phyloP scores from a whole-genome alignment of 2,888 invertebrate species.

The Lobophora halterata region DNA sequence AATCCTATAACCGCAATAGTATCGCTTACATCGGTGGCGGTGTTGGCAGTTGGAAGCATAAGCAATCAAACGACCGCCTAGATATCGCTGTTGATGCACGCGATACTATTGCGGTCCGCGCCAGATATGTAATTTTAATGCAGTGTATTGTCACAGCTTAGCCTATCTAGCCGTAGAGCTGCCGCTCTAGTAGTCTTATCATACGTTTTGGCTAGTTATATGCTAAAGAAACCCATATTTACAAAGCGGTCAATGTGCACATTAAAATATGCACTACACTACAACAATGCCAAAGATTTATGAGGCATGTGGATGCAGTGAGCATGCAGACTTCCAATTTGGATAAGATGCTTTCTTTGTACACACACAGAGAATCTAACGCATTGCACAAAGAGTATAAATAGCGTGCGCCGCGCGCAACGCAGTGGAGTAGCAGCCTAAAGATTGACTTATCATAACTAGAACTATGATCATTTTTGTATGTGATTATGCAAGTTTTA shows the following conservation, averaged over 20 bases:
- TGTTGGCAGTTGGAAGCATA: too few species aligned
- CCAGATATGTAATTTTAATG: conserved; percentile 7
- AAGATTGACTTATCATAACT: too few species aligned
- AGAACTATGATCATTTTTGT: too few species aligned
- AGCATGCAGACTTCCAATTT: conserved; percentile 17
- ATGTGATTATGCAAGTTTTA: too few species aligned
- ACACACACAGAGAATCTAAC: not conserved
- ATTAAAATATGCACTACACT: conserved; percentile 16
- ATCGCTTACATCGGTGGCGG: too few species aligned
- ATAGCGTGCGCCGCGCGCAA: too few species aligned
- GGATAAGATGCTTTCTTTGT: not conserved
- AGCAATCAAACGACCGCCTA: too few species aligned
- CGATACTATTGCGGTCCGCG: too few species aligned
- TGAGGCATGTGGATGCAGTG: conserved; percentile 16
- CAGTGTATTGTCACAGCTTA: conserved; percentile 14
- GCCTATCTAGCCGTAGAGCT: conserved; percentile 34
- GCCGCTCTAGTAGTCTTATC: conserved; percentile 30
- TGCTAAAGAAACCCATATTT: conserved; percentile 32
- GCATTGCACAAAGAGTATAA: too few species aligned
- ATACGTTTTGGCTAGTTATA: conserved; percentile 37
- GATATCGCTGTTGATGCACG: too few species aligned
- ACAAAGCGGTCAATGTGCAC: conserved; percentile 28
- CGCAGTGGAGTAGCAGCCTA: too few species aligned
- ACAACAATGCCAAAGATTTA: conserved; percentile 12
- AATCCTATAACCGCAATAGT: too few species aligned